Conservation (phyloP, 30 jellyfish, hydroid and myxozoan genomes). For the Sanderia malayensis region DNA sequence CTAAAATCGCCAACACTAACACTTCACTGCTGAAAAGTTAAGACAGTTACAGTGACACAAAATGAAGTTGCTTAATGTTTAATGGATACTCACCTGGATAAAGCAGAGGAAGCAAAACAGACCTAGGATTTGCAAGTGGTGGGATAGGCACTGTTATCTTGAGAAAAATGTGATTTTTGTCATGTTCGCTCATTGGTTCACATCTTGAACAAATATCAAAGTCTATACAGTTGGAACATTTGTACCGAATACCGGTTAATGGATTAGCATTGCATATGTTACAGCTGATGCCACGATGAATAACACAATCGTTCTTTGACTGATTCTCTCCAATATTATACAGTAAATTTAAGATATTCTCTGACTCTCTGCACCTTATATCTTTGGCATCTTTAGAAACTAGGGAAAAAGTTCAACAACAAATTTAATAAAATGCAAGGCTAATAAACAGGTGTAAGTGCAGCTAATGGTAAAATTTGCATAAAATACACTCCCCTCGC, state of each 20-base stretch:
- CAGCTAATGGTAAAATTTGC: too few species aligned
- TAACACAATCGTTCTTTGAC: conserved; percentile 52
- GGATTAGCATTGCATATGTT: conserved; percentile 90
- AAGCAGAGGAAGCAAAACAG: conserved; percentile 70
- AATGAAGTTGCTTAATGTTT: too few species aligned
- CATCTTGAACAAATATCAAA: conserved; percentile 93
- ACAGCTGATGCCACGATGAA: conserved; percentile 97
- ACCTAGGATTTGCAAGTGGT: conserved; percentile 93
- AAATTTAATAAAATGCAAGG: too few species aligned
- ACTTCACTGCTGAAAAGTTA: too few species aligned
- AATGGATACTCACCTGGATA: conserved; percentile 98
- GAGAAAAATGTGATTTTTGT: conserved; percentile 79
- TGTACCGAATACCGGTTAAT: conserved; percentile 86
- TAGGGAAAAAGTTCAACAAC: too few species aligned
- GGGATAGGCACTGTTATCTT: conserved; percentile 84
- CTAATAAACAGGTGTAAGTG: too few species aligned
- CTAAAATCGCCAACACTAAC: too few species aligned
- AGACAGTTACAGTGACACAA: too few species aligned
- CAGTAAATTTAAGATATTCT: conserved; percentile 61
- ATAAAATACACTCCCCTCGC: too few species aligned
- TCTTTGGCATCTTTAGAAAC: neutral
- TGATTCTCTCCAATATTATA: conserved; percentile 90
- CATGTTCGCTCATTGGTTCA: conserved; percentile 91
- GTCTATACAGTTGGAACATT: conserved; percentile 90
- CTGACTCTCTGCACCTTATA: conserved; percentile 30